These are phyloP conservation scores for Drosophila rufa DNA, from an alignment of 1,140 invertebrate species.

Conservation along the genomic window DNA sequence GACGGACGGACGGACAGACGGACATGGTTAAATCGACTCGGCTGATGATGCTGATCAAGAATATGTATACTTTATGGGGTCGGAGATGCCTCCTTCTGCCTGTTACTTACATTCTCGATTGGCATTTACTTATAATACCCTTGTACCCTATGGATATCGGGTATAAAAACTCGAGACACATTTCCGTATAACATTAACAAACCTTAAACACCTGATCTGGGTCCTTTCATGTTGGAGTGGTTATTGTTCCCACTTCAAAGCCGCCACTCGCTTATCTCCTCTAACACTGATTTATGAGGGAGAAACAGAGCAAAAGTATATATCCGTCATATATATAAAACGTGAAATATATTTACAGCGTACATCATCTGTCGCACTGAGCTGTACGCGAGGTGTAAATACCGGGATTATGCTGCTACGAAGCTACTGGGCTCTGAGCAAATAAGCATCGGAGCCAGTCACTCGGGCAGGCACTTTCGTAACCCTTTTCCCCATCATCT, in stretches of 20 bases:
- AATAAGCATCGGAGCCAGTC: slow-evolving; percentile 45
- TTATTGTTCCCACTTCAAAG: neutral
- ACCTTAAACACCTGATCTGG: neutral
- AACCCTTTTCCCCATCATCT: slow-evolving; percentile 25
- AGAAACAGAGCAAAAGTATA: slow-evolving; percentile 15
- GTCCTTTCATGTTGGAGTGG: neutral
- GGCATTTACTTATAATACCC: too few species aligned
- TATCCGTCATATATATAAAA: slow-evolving; percentile 32
- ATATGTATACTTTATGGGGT: too few species aligned
- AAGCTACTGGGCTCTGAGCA: slow-evolving; percentile 52
- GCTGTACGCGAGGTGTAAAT: slow-evolving; percentile 67
- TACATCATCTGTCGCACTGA: slow-evolving; percentile 28
- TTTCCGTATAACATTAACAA: neutral
- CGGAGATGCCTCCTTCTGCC: too few species aligned
- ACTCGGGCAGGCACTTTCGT: slow-evolving; percentile 26
- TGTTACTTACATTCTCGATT: too few species aligned
- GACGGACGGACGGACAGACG: too few species aligned
- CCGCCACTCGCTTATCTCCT: slow-evolving; percentile 1
- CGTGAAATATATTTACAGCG: slow-evolving; percentile 50
- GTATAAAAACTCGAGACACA: too few species aligned
- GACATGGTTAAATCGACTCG: too few species aligned
- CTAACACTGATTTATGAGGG: slow-evolving; percentile 11
- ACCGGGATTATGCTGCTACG: slow-evolving; percentile 67
- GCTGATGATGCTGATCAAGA: too few species aligned
- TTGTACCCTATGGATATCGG: too few species aligned